Conservation (phyloP, 1,140 invertebrate genomes). For the Anastrepha ludens region DNA sequence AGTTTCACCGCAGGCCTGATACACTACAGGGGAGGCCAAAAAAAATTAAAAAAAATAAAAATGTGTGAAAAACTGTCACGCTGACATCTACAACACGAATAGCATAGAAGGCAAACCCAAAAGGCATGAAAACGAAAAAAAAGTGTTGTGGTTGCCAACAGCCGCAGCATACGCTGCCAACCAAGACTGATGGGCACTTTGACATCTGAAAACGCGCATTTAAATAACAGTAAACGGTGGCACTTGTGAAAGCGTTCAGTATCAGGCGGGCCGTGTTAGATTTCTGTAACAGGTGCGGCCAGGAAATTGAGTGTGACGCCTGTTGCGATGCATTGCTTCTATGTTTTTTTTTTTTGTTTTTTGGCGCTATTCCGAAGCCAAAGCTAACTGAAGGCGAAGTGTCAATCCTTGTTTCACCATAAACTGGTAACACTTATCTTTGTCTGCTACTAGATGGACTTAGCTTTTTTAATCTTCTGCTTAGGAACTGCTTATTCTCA, state of each 20-base stretch:
- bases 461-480: too few relatives aligned
- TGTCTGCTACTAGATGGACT: too few relatives aligned
- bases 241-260: not conserved
- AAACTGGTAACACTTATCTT: too few relatives aligned
- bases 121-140: not conserved
- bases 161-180: not conserved
- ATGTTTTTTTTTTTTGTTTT: too few relatives aligned
- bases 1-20: constrained; percentile 15
- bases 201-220: constrained; percentile 34
- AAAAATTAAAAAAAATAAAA: not conserved
- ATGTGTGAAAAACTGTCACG: not conserved
- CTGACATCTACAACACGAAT: not conserved
- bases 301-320: not conserved
- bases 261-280: not conserved
- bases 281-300: not conserved
- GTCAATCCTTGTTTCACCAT: too few relatives aligned
- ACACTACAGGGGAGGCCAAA: not conserved
- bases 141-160: not conserved
- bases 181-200: constrained; percentile 26
- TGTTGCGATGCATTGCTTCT: not conserved
- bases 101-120: not conserved
- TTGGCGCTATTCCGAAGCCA: too few relatives aligned
- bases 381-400: too few relatives aligned
- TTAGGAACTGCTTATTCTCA: too few relatives aligned
- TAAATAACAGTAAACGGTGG: constrained; percentile 11